Evolutionary conservation across 2,113 vertebrate species (phyloP), one percentile per base, ranked within the genome.

Genomic region (Calidris pygmaea): DNA sequence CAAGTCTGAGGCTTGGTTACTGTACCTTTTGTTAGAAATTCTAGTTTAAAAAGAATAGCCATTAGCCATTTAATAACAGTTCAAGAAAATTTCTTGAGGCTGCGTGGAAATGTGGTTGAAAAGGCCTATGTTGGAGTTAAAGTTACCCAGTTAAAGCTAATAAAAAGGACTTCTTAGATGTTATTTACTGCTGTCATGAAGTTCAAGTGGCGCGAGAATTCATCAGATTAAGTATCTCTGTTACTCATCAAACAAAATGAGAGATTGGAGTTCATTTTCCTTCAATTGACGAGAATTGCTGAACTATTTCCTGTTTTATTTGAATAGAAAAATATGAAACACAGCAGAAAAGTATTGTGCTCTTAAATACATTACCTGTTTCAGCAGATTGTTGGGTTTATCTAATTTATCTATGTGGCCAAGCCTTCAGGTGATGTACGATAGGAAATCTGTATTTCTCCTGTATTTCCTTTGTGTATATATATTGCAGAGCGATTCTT

Each of bases 201-300:
- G 78, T 93, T 84, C 39, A 92, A 45, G 23, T 81, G 59, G 47
- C 3, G 4, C 9, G 3, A 86, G 72, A 78, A 86, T 88, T 94
- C 65, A 41, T 93, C 56, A 89, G 68, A 52, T 27, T 80, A 72
- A 72, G 67, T 75, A 73, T 74, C 67, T 81, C 74, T 37, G 10
- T 80, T 80, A 12, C 59, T 94, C 47, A 86, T 59, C 39, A 80
- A 90, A 93, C 89, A 74, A 85, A 85, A 74, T 84, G 43, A 90
- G 26, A 1, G 0, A 43, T 71, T 27, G 3, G 72, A 74, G 55
- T 92, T 95, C 9, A 55, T 85, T 85, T 83, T 77, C 71, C 16
- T 78, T 71, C 60, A 47, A 48, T 77, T 88, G 87, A 34, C 47
- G 78, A 35, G 45, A 90, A 47, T 27, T 90, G 71, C 70, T 90